These are phyloP conservation scores for Ptilorrhoa leucosticta DNA, from an alignment of 2,113 vertebrate genomes.

Conservation along the genomic window DNA sequence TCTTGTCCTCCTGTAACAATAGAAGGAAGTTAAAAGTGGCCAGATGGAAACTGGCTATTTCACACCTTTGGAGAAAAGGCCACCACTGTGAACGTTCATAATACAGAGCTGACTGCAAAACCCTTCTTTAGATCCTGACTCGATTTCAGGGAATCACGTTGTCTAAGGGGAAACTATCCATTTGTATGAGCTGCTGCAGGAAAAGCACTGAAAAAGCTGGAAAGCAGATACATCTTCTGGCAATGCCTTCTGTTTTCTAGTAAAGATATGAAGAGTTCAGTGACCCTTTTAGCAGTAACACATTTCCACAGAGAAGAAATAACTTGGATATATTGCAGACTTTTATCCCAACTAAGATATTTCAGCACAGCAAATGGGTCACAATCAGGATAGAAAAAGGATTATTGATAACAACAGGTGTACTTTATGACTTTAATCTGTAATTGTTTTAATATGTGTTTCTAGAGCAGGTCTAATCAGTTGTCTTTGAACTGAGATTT, in stretches of 20 bases:
- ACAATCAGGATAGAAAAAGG: background rate
- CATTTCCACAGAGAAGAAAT: background rate
- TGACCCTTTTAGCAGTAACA: background rate
- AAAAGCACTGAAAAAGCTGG: background rate
- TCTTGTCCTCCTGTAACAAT: background rate
- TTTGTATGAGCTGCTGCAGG: background rate
- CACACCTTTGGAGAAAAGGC: background rate
- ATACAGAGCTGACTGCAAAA: background rate
- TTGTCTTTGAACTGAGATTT: background rate
- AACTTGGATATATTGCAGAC: background rate
- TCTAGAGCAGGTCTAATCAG: background rate
- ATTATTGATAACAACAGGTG: background rate
- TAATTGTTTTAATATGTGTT: background rate
- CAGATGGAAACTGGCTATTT: background rate
- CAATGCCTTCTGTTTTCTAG: background rate
- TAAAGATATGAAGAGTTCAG: background rate
- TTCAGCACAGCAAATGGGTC: background rate
- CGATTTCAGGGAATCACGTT: background rate
- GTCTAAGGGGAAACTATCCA: background rate
- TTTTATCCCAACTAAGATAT: background rate
- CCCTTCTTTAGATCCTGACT: background rate
- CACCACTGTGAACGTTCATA: background rate
- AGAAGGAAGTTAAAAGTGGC: background rate
- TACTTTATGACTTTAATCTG: background rate
- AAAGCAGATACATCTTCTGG: background rate